Evolutionary conservation across 1,140 invertebrate genomes (phyloP), one percentile per base, ranked within the genome.

Genomic region (Platyscapa corneri): DNA sequence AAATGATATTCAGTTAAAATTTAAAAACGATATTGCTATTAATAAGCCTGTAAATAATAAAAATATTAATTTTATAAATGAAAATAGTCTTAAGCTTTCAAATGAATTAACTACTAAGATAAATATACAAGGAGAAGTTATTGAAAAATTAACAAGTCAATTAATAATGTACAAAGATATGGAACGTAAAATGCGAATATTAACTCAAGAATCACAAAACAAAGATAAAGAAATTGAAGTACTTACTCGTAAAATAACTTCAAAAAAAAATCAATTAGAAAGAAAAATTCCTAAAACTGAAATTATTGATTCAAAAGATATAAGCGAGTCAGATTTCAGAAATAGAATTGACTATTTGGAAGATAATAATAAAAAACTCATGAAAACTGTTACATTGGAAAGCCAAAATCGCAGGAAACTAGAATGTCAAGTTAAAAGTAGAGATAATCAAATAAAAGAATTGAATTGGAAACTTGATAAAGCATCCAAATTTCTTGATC

Each of bases 381-480:
- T 90, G 86, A 92, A 90, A 72, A 89, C 87, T 27, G 77, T 92
- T 10, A 89, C 89, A 16, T 37, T 87, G 1, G 90, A 91, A 76
- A 82, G 87, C 53, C 90, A 92, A 30, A 89, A 90, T 70, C 89
- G 89, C 34, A 90, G 90, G 42, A 91, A 90, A 79, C 82, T 90
- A 0, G 89, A 91, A 65, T 88, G 88, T 34, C 90, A 92, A 74
- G 87, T 93, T 0, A 90, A 88, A 34, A 90, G 89, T 80, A 87
- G 89, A 46, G 92, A 93, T 56, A 91, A 90, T 86, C 86, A 84
- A 53, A 92, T 93, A 80, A 93, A 93, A 77, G 92, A 92, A 30
- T 86, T 93, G 3, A 93, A 92, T 20, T 92, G 92, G 92, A 93
- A 93, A 82, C 86, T 93, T 5, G 89, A 90, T 1, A 93, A 93